These are phyloP conservation scores for Chelmon rostratus DNA, from an alignment of 2,797 vertebrate genomes.

Conservation along the genomic window DNA sequence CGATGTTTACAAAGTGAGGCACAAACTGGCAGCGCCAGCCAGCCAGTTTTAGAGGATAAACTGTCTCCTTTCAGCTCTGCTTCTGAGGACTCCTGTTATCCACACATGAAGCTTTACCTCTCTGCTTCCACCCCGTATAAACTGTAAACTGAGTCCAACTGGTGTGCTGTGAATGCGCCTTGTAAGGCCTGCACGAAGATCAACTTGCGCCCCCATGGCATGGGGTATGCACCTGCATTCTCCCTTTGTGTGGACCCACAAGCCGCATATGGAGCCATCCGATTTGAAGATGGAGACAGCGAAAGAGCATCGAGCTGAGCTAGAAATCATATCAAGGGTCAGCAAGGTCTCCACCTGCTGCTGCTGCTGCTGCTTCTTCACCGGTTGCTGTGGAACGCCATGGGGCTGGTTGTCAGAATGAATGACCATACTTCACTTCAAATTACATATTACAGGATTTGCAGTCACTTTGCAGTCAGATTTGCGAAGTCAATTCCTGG, in stretches of 20 bases:
- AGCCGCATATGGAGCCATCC: neutral
- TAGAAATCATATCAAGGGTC: neutral
- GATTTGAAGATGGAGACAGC: neutral
- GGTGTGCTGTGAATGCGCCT: conserved; percentile 21
- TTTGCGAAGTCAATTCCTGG: conserved; percentile 13
- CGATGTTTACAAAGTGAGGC: conserved; percentile 22
- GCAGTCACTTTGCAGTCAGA: conserved; percentile 10
- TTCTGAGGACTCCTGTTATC: conserved; percentile 14
- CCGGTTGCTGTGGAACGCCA: conserved; percentile 9
- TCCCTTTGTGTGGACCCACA: neutral
- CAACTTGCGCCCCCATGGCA: too few species aligned
- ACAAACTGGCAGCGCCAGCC: neutral
- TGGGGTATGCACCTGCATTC: neutral
- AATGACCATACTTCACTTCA: conserved; percentile 15
- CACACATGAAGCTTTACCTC: conserved; percentile 14
- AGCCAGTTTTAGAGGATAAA: conserved; percentile 25
- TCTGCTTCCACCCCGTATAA: conserved; percentile 8
- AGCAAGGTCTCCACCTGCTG: conserved; percentile 15
- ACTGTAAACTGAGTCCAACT: conserved; percentile 2
- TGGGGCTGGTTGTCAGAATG: conserved; percentile 28
- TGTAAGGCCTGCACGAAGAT: conserved; percentile 4
- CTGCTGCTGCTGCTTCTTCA: conserved; percentile 10
- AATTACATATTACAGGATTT: conserved; percentile 2
- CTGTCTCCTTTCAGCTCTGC: neutral
- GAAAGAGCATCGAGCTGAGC: neutral